Base-by-base conservation (phyloP, 2,888 invertebrate genomes). In the Mesoligia furuncula region DNA sequence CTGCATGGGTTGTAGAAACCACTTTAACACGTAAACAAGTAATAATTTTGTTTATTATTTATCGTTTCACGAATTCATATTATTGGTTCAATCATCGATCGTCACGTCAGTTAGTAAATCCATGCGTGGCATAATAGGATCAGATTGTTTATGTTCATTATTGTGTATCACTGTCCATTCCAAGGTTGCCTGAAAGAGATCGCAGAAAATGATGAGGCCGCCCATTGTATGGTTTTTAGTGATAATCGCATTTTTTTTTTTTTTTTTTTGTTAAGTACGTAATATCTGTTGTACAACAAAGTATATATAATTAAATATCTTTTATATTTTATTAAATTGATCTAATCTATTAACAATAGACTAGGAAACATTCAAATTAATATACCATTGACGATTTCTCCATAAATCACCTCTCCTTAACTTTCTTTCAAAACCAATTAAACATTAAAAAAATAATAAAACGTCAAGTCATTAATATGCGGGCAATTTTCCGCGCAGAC, bases 401-500 rank as follows among this genome's bases (percentile, higher is more conserved):
- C 24, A 27, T 67, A 67, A 54, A 15, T 80, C n/a, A 13, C 0
- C 0, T 7, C 8, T 2, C 3, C 17, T n/a, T 80, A 42, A 73
- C 8, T 51, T 24, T 39, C 15, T 45, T 66, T 45, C n/a, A 48
- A 57, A 69, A 59, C 45, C n/a, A 81, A 84, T 70, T 67, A 73
- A 61, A 67, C 2, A 27, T 36, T 57, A 0, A 64, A 72, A 83
- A 84, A 73, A 79, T 67, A 31, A 72, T 64, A 78, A 65, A 73
- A 73, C 11, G 57, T 39, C 20, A 61, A 61, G 57, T 71, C 67
- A 80, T 84, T 76, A 66, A 72, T 83, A 79, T 71, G 75, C 74
- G 68, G 65, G 73, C 71, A 73, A 54, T 75, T 79, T 83, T 59
- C n/a, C 17, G 31, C 27, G 67, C 75, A 73, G 64, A 85, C 80